Evolutionary conservation across 2,113 vertebrate genomes (phyloP).

Genomic region (Pampusana beccarii): DNA sequence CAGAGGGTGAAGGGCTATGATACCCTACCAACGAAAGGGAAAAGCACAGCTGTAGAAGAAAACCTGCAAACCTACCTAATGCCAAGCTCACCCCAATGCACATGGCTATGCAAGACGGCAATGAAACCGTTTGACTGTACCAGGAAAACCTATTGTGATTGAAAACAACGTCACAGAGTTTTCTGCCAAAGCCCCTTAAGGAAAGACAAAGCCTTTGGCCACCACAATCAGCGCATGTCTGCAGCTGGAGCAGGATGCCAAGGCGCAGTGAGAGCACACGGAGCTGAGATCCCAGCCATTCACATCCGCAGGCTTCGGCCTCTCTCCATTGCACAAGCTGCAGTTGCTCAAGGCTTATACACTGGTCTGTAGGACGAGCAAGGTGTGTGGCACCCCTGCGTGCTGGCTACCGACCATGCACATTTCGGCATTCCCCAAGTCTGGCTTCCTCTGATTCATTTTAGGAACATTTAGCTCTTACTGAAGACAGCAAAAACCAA

Average conservation of each 20-base stretch:
- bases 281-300: too few relatives aligned
- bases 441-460: background rate
- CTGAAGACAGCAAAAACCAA: background rate
- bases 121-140: background rate
- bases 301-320: background rate
- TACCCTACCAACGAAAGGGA: background rate
- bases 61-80: background rate
- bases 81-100: background rate
- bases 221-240: background rate
- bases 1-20: background rate
- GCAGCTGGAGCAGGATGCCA: background rate
- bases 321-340: accelerated
- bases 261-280: background rate
- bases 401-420: background rate
- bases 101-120: accelerated
- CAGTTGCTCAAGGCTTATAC: background rate
- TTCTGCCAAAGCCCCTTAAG: background rate
- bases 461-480: background rate
- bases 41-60: background rate
- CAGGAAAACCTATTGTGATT: background rate
- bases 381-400: background rate
- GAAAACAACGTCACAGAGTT: background rate
- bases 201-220: background rate
- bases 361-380: too few relatives aligned
- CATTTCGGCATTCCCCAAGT: background rate